A percentile compares a stretch with the other conserved stretches of the same genome.
phyloP scores from a whole-genome alignment of 2,888 invertebrate species.

The Salticus scenicus region DNA sequence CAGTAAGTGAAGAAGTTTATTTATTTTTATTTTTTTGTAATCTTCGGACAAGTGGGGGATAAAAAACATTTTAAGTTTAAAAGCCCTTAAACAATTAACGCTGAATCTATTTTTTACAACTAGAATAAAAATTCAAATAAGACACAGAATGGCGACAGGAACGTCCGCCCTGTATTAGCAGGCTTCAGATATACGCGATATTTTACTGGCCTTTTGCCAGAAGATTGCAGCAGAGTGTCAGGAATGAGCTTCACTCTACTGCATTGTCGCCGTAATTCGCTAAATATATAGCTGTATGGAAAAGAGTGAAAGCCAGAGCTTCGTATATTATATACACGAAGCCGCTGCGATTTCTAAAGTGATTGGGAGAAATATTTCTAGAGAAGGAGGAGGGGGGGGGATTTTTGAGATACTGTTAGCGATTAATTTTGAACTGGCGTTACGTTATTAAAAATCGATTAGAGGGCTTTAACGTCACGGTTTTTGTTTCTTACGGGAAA shows the following conservation, averaged over 20 bases:
- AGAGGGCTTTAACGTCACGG: not conserved
- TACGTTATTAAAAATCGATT: conserved; percentile 23
- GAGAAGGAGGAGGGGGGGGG: not conserved
- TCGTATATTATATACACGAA: not conserved
- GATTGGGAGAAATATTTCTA: too few relatives aligned
- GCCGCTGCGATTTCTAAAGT: not conserved
- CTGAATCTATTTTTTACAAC: too few relatives aligned
- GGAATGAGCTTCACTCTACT: conserved; percentile 25
- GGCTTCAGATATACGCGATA: conserved; percentile 19
- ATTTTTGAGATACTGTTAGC: conserved; percentile 14
- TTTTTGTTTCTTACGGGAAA: not conserved
- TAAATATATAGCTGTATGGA: conserved; percentile 23
- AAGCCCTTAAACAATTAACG: too few relatives aligned
- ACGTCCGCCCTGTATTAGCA: not conserved
- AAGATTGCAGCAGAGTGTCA: conserved; percentile 4
- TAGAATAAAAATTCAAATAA: too few relatives aligned
- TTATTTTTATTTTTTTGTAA: too few relatives aligned
- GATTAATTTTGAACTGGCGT: conserved; percentile 13
- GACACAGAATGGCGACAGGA: not conserved
- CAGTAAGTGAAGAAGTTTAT: too few relatives aligned
- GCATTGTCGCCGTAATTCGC: conserved; percentile 30
- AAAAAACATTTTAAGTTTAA: too few relatives aligned
- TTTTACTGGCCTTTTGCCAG: conserved; percentile 41
- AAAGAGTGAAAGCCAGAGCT: not conserved
- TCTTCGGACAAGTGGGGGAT: too few relatives aligned